Evolutionary conservation across 92 coral and sea anemone genomes (phyloP).

Genomic region (Phenganax marumi): DNA sequence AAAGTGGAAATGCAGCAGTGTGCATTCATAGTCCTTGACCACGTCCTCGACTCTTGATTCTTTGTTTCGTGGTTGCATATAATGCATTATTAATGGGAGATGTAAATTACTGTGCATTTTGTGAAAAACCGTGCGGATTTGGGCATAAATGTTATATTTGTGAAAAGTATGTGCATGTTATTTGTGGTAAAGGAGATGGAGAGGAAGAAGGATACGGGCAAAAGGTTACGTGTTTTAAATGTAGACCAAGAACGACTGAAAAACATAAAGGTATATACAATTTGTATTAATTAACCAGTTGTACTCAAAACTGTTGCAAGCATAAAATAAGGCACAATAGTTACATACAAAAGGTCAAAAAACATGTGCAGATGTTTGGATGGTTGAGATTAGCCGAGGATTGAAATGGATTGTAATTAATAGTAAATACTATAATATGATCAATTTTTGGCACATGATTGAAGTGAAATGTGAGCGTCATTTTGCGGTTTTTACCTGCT

Average conservation of each 20-base stretch:
- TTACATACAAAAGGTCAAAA: too few species aligned
- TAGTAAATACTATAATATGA: too few species aligned
- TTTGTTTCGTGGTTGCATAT: too few species aligned
- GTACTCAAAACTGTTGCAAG: neutral
- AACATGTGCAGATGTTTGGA: too few species aligned
- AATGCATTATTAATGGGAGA: constrained; percentile 8
- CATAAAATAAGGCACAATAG: too few species aligned
- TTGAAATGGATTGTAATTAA: too few species aligned
- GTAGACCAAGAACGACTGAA: neutral
- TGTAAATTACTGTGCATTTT: neutral
- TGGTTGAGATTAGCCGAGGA: too few species aligned
- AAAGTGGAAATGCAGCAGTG: too few species aligned
- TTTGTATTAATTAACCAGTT: neutral
- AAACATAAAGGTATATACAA: neutral
- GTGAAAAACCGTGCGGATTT: neutral
- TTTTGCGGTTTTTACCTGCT: too few species aligned
- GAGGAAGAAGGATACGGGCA: constrained; percentile 11
- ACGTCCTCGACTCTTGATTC: neutral
- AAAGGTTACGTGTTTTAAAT: neutral
- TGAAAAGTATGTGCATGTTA: neutral
- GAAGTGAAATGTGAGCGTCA: too few species aligned
- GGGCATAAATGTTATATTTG: constrained; percentile 2
- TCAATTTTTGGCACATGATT: too few species aligned
- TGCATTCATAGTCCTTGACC: neutral
- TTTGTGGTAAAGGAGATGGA: neutral